Percentiles rank a stretch among this genome's conserved stretches.
Evolutionary conservation across 2,113 vertebrate species (phyloP).

Genomic region (Sus scrofa): DNA sequence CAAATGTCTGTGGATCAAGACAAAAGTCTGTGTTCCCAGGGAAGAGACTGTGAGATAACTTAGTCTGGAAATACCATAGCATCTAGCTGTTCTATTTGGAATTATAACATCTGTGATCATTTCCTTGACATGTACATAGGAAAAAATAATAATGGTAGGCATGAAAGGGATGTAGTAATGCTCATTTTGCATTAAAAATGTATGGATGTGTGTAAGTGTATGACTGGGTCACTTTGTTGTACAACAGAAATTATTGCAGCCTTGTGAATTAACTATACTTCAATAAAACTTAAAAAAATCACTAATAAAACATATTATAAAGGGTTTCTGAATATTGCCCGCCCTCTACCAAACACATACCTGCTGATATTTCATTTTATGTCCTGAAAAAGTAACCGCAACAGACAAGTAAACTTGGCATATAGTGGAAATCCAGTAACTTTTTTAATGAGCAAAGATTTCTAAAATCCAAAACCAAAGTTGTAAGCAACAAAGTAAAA

Average conservation of each 20-base stretch:
- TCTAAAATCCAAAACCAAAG: slow-evolving; percentile 47
- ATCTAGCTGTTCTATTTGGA: not conserved
- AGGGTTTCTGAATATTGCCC: not conserved
- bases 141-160: not conserved
- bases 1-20: not conserved
- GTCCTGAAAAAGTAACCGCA: not conserved
- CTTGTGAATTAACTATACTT: no score
- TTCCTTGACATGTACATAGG: not conserved
- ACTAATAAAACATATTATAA: not conserved
- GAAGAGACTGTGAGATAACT: slow-evolving; percentile 1
- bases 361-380: slow-evolving; percentile 30
- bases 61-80: not conserved
- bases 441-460: slow-evolving; percentile 48
- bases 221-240: no score
- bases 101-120: not conserved
- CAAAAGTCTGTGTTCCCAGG: not conserved
- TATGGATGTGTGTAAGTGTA: no score
- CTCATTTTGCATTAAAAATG: slow-evolving; percentile 14
- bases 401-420: not conserved
- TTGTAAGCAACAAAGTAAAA: slow-evolving; percentile 57
- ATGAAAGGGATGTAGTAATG: not conserved
- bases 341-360: not conserved
- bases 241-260: no score
- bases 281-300: no score
- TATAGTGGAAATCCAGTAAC: not conserved